Base-by-base conservation (phyloP, 2,113 vertebrate genomes). In the Corythaixoides concolor region DNA sequence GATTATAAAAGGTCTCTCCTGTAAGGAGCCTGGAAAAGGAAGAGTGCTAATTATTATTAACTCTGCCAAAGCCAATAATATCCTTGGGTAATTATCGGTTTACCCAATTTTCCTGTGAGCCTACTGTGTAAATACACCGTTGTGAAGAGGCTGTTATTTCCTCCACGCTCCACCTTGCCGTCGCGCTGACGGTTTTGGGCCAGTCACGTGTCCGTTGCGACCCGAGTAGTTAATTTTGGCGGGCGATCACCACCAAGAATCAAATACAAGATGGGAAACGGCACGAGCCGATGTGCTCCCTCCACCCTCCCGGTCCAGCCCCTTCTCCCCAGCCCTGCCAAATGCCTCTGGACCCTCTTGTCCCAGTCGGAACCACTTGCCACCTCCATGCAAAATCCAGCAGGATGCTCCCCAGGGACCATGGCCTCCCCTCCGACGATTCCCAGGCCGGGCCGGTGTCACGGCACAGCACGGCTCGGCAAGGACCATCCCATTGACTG, bases 31-130 rank as follows among this genome's bases (percentile, higher is more conserved):
- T 93, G 91, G 68, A 93, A 94, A 92, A 90, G 50, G 78, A 95
- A 83, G 77, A 88, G 53, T 56, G 81, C 89, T 97, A 97, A 97
- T 97, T 96, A 94, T 95, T 97, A 94, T 94, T 97, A 96, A 96
- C 93, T 96, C 93, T 95, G 95, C 97, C 93, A 97, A 97, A 97
- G 89, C 93, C 95, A 97, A 97, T 97, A 96, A 96, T 93, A 95
- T 97, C 95, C 90, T 92, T 87, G 73, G 87, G 93, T 97, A 97
- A 97, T 96, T 96, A 96, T 94, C 33, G 85, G 95, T 97, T 96
- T 96, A 96, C 95, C 89, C 93, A 94, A 94, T 97, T 96, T 96
- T 96, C 96, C 95, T 91, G 92, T 72, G 88, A 95, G 93, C 92
- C 92, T 97, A 88, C 96, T 96, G 90, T 95, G 91, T 95, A 96